phyloP scores from a whole-genome alignment of 2,888 invertebrate genomes.

The Alsophila aescularia region DNA sequence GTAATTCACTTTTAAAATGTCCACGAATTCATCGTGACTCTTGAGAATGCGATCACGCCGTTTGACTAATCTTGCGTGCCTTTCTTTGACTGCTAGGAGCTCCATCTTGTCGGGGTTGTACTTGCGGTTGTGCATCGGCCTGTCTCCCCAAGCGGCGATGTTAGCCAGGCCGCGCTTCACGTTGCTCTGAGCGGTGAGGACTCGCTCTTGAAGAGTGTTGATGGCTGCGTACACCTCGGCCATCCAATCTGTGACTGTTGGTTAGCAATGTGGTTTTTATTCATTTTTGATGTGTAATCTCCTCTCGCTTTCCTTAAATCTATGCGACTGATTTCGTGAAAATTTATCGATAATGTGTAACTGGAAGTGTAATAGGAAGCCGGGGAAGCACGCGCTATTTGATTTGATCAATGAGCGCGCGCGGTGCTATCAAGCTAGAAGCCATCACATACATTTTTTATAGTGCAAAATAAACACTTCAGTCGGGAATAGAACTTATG shows the following conservation, averaged over 20 bases:
- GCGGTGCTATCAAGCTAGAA: too few relatives aligned
- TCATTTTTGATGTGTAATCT: not conserved
- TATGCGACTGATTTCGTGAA: too few relatives aligned
- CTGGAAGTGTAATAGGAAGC: too few relatives aligned
- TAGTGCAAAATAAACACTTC: too few relatives aligned
- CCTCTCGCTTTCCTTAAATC: not conserved
- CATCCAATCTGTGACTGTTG: slow-evolving; percentile 87
- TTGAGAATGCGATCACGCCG: slow-evolving; percentile 69
- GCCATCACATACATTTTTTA: too few relatives aligned
- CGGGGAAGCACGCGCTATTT: too few relatives aligned
- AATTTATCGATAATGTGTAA: too few relatives aligned
- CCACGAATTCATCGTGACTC: slow-evolving; percentile 84
- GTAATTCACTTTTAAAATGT: slow-evolving; percentile 86
- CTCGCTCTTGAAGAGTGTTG: slow-evolving; percentile 88
- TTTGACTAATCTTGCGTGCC: slow-evolving; percentile 77
- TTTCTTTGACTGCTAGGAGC: slow-evolving; percentile 84
- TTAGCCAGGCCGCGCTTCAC: slow-evolving; percentile 82
- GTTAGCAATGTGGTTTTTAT: not conserved
- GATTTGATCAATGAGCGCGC: too few relatives aligned
- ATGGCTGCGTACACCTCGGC: slow-evolving; percentile 87
- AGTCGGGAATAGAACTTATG: too few relatives aligned
- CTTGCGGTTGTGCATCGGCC: slow-evolving; percentile 90
- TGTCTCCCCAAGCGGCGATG: slow-evolving; percentile 88
- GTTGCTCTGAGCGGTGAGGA: slow-evolving; percentile 88
- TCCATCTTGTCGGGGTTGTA: slow-evolving; percentile 70